These are phyloP conservation scores for Trissolcus japonicus DNA, from an alignment of 2,888 invertebrate genomes.

Conservation along the genomic window DNA sequence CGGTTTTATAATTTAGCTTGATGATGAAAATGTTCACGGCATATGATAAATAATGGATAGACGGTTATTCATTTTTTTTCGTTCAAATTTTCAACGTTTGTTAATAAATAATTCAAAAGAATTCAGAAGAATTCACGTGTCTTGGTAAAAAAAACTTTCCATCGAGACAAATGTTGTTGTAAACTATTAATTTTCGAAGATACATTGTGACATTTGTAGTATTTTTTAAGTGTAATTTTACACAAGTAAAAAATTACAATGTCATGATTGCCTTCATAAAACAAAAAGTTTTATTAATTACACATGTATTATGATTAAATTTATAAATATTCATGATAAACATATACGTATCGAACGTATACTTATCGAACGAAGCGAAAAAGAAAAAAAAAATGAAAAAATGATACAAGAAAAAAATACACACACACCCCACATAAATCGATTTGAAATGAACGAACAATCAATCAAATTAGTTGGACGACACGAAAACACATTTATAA, in stretches of 20 bases:
- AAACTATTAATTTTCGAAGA: too few species aligned
- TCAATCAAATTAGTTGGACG: conserved; percentile 5
- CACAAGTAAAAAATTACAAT: too few species aligned
- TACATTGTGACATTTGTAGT: too few species aligned
- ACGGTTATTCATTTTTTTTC: too few species aligned
- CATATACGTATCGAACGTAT: too few species aligned
- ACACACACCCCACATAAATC: neutral
- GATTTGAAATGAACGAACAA: neutral
- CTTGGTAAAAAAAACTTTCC: too few species aligned
- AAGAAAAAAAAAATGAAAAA: neutral
- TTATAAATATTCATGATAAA: conserved; percentile 1
- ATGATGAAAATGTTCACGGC: neutral
- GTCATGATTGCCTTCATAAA: neutral
- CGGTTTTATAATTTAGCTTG: conserved; percentile 1
- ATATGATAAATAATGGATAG: neutral
- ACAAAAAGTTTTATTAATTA: neutral
- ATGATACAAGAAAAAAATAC: too few species aligned
- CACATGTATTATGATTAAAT: neutral
- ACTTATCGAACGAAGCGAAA: neutral
- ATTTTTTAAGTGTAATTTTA: too few species aligned
- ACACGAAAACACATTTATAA: conserved; percentile 14
- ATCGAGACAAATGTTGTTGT: too few species aligned
- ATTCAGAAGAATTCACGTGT: too few species aligned
- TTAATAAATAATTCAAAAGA: too few species aligned
- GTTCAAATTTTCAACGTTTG: too few species aligned